Base-by-base conservation (phyloP, 2,888 invertebrate genomes). In the Dryobotodes eremita region DNA sequence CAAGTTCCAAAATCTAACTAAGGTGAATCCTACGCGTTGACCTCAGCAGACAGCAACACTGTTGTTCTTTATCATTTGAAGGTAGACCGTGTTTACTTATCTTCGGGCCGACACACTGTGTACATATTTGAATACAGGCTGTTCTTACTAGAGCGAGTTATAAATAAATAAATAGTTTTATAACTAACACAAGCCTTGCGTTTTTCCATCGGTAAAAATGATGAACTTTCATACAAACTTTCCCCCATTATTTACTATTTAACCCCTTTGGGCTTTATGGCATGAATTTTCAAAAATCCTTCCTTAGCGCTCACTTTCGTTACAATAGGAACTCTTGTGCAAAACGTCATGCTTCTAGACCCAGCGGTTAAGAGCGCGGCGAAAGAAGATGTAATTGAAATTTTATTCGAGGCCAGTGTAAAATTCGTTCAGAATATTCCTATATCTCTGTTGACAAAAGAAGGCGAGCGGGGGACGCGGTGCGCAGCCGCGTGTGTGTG, bases 1-100 rank as follows among this genome's bases (percentile, higher is more conserved):
- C 26, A 7, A 55, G n/a, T 55, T n/a, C 13, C 8, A 77, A 62
- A 75, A 66, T 36, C 42, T 31, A 20, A 13, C 20, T n/a, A 31
- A 15, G 42, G 31, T 70, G 23, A 11, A 10, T 64, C 8, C 1
- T 31, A 57, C n/a, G 8, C n/a, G 61, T 48, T 62, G 53, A 42
- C 50, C 57, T 87, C 46, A 61, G 11, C 55, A 20, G 46, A 59
- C 76, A 76, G 36, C 42, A 26, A 17, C 50, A 1, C 7, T 87
- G 87, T 87, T 84, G 69, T 76, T 73, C 70, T 80, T 84, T 84
- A 84, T 84, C 80, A 84, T 84, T 84, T 75, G 80, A 87, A 84
- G 80, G 85, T 73, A 66, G 59, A 13, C 23, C 31, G 31, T 84
- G 65, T 87, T 87, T 48, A 68, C 84, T 71, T 69, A 84, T 76